Percentiles rank a stretch among this genome's conserved stretches.
Conservation (phyloP, 2,797 vertebrate species). For the Nyctibius grandis region DNA sequence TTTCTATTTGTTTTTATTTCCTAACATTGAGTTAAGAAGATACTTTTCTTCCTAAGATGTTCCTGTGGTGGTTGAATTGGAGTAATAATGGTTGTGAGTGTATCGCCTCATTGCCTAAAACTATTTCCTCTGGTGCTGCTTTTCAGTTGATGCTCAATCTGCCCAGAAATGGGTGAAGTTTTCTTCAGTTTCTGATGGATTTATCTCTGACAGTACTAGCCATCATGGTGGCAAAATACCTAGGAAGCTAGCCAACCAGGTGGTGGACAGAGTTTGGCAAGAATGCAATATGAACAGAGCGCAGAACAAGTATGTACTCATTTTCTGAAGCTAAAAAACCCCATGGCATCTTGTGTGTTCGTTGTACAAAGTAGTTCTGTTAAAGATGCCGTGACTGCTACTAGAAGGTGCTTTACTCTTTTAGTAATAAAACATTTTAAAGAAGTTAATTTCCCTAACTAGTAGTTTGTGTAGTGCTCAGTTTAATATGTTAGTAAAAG, state of each 20-base stretch:
- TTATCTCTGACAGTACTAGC: constrained; percentile 89
- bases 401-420: not conserved
- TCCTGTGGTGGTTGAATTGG: not conserved
- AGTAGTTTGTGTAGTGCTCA: not conserved
- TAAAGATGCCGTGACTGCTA: not conserved
- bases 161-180: constrained; percentile 95
- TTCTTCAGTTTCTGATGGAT: constrained; percentile 85
- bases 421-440: not conserved
- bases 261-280: constrained; percentile 96
- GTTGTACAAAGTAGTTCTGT: not conserved
- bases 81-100: not conserved
- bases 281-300: constrained; percentile 98
- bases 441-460: not conserved
- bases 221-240: constrained; percentile 96
- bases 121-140: not conserved
- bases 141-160: constrained; percentile 90
- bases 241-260: constrained; percentile 88
- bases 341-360: not conserved
- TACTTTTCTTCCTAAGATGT: not conserved
- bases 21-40: not conserved
- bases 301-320: constrained; percentile 90
- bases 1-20: not conserved
- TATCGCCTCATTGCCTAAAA: not conserved
- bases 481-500: not conserved
- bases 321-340: not conserved